Base-by-base conservation (phyloP, 92 coral and sea anemone species). In the Epizoanthus fatuus region DNA sequence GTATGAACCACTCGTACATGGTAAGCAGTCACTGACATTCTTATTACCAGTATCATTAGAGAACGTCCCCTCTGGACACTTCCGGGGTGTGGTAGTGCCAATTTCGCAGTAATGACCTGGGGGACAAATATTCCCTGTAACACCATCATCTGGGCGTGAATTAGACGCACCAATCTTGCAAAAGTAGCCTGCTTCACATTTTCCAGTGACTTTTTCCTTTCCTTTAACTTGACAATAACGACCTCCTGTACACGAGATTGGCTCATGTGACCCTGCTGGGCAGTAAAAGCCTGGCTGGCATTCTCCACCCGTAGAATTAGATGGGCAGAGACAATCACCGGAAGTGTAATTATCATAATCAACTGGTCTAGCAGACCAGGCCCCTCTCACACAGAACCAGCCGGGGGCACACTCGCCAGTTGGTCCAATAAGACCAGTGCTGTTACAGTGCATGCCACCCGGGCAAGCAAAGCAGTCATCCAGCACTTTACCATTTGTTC, bases 201-300 rank as follows among this genome's bases (percentile, higher is more conserved):
- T 29, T n/a, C 79, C 94, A 9, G 99, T 93, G 56, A 84, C 94
- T 32, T 17, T 35, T 20, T 80, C 85, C 60, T 82, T 91, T 32
- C 98, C 94, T 87, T 91, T 93, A 22, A 90, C 90, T 66, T 72
- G 91, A 80, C 99, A 97, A 68, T 89, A 97, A 59, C 82, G 68
- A 25, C 99, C 99, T 37, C 99, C 99, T 53, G 89, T 82, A 67
- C 99, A 97, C 7, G 94, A 69, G 35, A 72, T 91, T 49, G 99
- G 99, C 51, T 87, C 93, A 75, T 79, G 84, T 7, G 98, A 95
- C 47, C 98, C 99, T 73, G 71, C 87, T 2, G 98, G 98, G 39
- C 99, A 97, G 91, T 74, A 97, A 62, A 95, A 94, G 29, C 99
- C 99, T 45, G 95, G 94, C 29, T 95, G 98, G 76, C 99, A 97